Evolutionary conservation across 2,888 invertebrate species (phyloP), one percentile per base, ranked within the genome.

Genomic region (Raillietiella orientalis): DNA sequence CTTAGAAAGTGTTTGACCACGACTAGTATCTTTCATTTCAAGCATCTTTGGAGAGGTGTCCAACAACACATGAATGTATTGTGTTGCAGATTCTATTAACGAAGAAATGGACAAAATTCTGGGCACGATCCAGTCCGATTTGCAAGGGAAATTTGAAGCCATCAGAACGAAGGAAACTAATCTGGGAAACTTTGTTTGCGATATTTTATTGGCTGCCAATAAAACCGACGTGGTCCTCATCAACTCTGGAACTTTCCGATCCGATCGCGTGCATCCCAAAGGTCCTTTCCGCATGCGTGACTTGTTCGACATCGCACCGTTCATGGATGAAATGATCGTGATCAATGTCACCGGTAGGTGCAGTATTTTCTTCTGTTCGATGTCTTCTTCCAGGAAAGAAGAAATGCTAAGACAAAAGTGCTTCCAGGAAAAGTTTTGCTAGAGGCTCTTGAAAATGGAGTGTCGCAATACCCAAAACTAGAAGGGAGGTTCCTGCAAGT

Each of bases 401-500:
- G n/a, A 17, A 17, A 17, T 8, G 19, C 6, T 8, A n/a, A 17
- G n/a, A 17, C 6, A 17, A 17, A 17, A 17, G n/a, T 6, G n/a
- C 19, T n/a, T n/a, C n/a, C 35, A 58, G 61, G 77, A 0, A 47
- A 55, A 22, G 56, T 58, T 30, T 41, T 79, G 11, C 45, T 71
- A 34, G 53, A 58, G 28, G 64, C 65, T 1, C 41, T 82, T 28
- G 82, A 82, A 45, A 82, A 82, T 41, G 58, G 69, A 0, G 77
- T 82, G 14, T 62, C 60, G 32, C 64, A 67, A 41, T 79, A 71
- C 45, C 82, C 82, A 0, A 69, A 66, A 37, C 46, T 77, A 14
- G 79, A 79, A 44, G 79, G 79, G 1, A 46, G 79, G 34, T 82
- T 82, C 42, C 74, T 75, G 0, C 77, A 77, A 52, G 65, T 72